Evolutionary conservation across 2,888 invertebrate species (phyloP).

Genomic region (Athripsodes cinereus): DNA sequence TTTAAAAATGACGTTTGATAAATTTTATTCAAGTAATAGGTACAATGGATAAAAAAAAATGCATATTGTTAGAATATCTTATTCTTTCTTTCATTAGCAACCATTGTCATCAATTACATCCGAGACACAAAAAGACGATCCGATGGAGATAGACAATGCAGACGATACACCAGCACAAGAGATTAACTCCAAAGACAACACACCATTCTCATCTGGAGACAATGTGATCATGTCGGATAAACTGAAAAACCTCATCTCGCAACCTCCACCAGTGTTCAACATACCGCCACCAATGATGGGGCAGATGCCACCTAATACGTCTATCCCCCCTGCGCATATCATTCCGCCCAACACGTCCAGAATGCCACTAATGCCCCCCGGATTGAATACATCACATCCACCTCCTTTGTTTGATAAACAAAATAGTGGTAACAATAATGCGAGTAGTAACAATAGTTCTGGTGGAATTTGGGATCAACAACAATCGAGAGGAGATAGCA

Average conservation of each 20-base stretch:
- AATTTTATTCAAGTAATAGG: too few relatives aligned
- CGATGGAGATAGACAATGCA: conserved; percentile 75
- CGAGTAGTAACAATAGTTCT: background rate
- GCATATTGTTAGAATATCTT: background rate
- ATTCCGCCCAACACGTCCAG: background rate
- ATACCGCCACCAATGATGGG: conserved; percentile 36
- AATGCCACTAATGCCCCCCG: background rate
- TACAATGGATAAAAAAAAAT: too few relatives aligned
- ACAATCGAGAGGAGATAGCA: conserved; percentile 17
- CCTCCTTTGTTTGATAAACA: conserved; percentile 33
- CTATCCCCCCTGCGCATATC: conserved; percentile 22
- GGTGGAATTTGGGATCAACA: conserved; percentile 27
- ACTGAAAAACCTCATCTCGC: conserved; percentile 50
- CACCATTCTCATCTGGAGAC: conserved; percentile 25
- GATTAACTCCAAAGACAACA: conserved; percentile 28
- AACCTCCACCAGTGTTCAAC: conserved; percentile 41
- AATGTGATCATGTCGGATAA: conserved; percentile 40
- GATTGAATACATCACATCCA: conserved; percentile 29
- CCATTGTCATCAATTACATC: background rate
- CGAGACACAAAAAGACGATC: conserved; percentile 52
- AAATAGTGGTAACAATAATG: background rate
- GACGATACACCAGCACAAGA: conserved; percentile 36
- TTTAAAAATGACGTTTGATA: too few relatives aligned
- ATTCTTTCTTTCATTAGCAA: conserved; percentile 1
- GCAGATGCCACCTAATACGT: conserved; percentile 24